These are phyloP conservation scores for Brachystomella parvula DNA, from an alignment of 1,140 invertebrate species.

Conservation along the genomic window DNA sequence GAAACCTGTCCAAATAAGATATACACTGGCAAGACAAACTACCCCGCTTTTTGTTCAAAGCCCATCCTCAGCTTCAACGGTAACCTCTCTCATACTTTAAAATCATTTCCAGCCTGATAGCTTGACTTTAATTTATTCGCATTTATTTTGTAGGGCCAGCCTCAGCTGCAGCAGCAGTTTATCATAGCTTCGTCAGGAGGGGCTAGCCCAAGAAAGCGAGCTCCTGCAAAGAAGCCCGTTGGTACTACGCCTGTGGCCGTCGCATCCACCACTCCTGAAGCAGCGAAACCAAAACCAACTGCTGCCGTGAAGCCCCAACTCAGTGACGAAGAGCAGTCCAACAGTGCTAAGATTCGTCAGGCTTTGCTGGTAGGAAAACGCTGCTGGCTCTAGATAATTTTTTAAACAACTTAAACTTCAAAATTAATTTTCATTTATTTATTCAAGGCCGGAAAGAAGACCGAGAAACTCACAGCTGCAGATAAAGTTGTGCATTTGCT, in stretches of 20 bases:
- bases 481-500: constrained; percentile 32
- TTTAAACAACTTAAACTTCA: background rate
- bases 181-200: background rate
- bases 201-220: background rate
- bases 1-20: background rate
- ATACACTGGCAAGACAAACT: too few relatives aligned
- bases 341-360: background rate
- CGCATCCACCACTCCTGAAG: background rate
- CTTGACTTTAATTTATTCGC: too few relatives aligned
- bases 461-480: constrained; percentile 19
- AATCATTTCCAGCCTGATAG: too few relatives aligned
- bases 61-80: too few relatives aligned
- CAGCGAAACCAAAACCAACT: background rate
- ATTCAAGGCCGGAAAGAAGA: background rate
- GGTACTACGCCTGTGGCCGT: background rate
- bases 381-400: background rate
- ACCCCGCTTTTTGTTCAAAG: too few relatives aligned
- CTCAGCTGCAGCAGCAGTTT: background rate
- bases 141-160: too few relatives aligned
- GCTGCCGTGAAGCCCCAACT: background rate
- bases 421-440: background rate
- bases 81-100: too few relatives aligned
- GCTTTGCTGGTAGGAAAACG: background rate
- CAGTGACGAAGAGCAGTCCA: background rate
- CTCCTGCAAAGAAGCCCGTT: background rate